Evolutionary conservation across 2,113 vertebrate genomes (phyloP), one percentile per base, ranked within the genome.

Genomic region (Willisornis vidua): DNA sequence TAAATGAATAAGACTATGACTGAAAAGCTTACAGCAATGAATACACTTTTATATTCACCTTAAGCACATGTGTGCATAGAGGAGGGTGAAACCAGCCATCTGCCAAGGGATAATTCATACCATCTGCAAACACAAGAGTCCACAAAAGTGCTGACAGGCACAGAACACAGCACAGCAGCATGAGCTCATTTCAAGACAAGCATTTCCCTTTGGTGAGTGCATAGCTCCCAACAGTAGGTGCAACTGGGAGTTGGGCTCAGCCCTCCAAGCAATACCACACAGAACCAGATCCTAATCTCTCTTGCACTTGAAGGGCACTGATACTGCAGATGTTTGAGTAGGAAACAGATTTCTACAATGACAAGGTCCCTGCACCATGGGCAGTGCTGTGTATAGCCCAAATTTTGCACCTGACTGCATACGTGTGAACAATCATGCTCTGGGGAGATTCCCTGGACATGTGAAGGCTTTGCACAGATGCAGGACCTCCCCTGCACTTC

Each of bases 201-300:
- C 73, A 78, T 81, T 96, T 96, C 73, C 65, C 78, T 77, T 74
- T 49, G 85, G 57, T 95, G 85, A 90, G 71, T 83, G 63, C 71
- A 78, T 46, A 74, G 67, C 63, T 95, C 85, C 74, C 39, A 85
- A 55, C 24, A 0, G 71, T 81, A 91, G 61, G 25, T 82, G 61
- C 6, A 7, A 80, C 75, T 87, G 85, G 85, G 88, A 96, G 35
- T 28, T 94, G 85, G 92, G 92, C 61, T 77, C 59, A 62, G 63
- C 76, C 89, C 89, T 96, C 65, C 48, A 70, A 85, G 86, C 77
- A 1, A 96, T 94, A 94, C 91, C 89, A 94, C 77, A 91, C 90
- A 96, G 77, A 95, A 59, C 57, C 73, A 93, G 92, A 94, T 96
- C 52, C 65, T 95, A 92, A 96, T 94, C 93, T 94, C 19, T 19